These are phyloP conservation scores for Hypena proboscidalis DNA, from an alignment of 2,888 invertebrate genomes.

Conservation along the genomic window DNA sequence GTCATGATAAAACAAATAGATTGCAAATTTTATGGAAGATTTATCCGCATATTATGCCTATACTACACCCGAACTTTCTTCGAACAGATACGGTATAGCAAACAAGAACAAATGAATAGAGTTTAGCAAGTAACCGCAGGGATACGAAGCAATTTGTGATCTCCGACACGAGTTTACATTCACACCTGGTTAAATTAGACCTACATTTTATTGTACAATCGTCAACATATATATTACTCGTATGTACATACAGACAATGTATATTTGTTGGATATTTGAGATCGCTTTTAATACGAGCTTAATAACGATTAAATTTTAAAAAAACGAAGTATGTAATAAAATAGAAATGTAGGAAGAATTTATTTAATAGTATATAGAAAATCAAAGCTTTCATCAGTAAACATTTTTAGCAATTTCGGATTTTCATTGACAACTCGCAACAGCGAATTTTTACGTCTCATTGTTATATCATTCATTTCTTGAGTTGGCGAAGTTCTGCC, in stretches of 20 bases:
- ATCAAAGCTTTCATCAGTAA: conserved; percentile 72
- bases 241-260: conserved; percentile 3
- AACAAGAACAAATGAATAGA: conserved; percentile 68
- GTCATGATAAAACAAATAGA: too few relatives aligned
- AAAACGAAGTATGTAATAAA: too few relatives aligned
- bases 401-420: conserved; percentile 67
- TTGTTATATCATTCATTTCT: conserved; percentile 46
- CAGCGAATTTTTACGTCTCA: conserved; percentile 61
- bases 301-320: too few relatives aligned
- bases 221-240: conserved; percentile 14
- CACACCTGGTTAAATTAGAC: conserved; percentile 54
- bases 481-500: conserved; percentile 36
- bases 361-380: conserved; percentile 43
- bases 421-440: conserved; percentile 54
- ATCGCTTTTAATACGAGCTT: too few relatives aligned
- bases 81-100: conserved; percentile 54
- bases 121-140: conserved; percentile 65
- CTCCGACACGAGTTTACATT: conserved; percentile 47
- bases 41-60: conserved; percentile 22
- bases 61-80: conserved; percentile 45
- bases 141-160: conserved; percentile 67
- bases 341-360: conserved; percentile 19
- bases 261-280: conserved; percentile 13
- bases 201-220: conserved; percentile 22
- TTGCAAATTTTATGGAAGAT: too few relatives aligned